phyloP scores from a whole-genome alignment of 2,888 invertebrate genomes.

The Prosapia bicincta region DNA sequence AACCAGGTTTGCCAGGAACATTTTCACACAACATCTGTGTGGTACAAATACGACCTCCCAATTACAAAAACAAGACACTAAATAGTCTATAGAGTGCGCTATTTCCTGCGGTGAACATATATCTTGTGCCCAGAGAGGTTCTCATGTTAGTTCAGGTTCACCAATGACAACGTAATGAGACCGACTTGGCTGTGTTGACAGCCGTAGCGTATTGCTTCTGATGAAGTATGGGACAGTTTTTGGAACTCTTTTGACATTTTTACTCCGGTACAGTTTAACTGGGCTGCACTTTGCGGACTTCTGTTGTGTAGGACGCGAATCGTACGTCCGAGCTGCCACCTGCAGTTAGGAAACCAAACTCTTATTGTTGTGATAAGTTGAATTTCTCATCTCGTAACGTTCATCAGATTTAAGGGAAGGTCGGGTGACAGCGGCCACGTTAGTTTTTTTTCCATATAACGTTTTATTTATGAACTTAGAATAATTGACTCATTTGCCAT shows the following conservation, averaged over 20 bases:
- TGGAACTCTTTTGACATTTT: neutral
- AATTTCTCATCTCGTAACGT: too few species aligned
- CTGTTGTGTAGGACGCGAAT: too few species aligned
- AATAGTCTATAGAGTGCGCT: neutral
- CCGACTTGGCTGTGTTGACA: neutral
- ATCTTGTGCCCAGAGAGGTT: neutral
- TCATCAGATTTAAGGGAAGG: too few species aligned
- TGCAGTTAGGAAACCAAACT: too few species aligned
- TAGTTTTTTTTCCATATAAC: too few species aligned
- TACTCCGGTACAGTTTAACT: neutral
- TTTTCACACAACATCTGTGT: neutral
- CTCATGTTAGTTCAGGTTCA: neutral
- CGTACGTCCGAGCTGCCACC: too few species aligned
- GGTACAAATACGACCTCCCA: neutral
- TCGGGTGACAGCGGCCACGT: too few species aligned
- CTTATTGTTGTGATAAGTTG: too few species aligned
- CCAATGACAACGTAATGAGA: slow-evolving; percentile 2
- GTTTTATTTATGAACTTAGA: too few species aligned
- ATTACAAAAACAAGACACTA: neutral
- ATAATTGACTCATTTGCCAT: too few species aligned
- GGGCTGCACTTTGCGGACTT: too few species aligned
- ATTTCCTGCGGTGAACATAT: neutral
- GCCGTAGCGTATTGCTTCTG: neutral
- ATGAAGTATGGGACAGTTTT: neutral
- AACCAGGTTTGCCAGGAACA: too few species aligned